Evolutionary conservation across 2,113 vertebrate species (phyloP).

Genomic region (Siniperca knerii): DNA sequence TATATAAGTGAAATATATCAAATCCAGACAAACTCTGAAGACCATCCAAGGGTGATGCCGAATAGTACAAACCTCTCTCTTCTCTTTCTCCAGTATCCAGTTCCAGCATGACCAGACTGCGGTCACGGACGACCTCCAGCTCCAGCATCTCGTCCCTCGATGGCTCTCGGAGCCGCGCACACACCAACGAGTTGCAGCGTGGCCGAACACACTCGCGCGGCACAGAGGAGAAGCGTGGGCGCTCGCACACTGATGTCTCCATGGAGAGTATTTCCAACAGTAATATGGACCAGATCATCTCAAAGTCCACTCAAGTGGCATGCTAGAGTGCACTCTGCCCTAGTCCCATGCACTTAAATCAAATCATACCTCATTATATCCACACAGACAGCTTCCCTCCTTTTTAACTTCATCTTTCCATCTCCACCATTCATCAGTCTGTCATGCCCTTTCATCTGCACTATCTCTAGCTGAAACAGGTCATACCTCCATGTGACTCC

Average conservation of each 20-base stretch:
- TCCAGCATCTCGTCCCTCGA: slow-evolving; percentile 90
- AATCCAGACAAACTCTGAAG: neutral
- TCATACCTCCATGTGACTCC: slow-evolving; percentile 2
- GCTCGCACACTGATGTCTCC: slow-evolving; percentile 86
- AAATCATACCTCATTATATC: slow-evolving; percentile 48
- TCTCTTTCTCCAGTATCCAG: slow-evolving; percentile 87
- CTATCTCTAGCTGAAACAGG: slow-evolving; percentile 30
- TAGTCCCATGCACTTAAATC: slow-evolving; percentile 23
- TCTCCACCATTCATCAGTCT: neutral
- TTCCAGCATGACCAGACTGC: slow-evolving; percentile 94
- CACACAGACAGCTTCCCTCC: neutral
- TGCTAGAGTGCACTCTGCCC: slow-evolving; percentile 80
- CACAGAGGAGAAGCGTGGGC: slow-evolving; percentile 69
- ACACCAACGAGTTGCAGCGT: slow-evolving; percentile 81
- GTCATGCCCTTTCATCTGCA: slow-evolving; percentile 58
- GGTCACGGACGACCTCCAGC: slow-evolving; percentile 90
- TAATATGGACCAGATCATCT: slow-evolving; percentile 77
- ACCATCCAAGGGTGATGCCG: neutral
- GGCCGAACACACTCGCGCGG: slow-evolving; percentile 78
- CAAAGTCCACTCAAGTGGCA: slow-evolving; percentile 89
- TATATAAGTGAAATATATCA: neutral
- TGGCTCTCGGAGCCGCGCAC: slow-evolving; percentile 84
- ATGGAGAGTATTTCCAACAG: slow-evolving; percentile 84
- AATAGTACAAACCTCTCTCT: neutral
- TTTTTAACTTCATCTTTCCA: neutral